These are phyloP conservation scores for Lasioglossum figueresi DNA, from an alignment of 2,888 invertebrate genomes.

Conservation along the genomic window DNA sequence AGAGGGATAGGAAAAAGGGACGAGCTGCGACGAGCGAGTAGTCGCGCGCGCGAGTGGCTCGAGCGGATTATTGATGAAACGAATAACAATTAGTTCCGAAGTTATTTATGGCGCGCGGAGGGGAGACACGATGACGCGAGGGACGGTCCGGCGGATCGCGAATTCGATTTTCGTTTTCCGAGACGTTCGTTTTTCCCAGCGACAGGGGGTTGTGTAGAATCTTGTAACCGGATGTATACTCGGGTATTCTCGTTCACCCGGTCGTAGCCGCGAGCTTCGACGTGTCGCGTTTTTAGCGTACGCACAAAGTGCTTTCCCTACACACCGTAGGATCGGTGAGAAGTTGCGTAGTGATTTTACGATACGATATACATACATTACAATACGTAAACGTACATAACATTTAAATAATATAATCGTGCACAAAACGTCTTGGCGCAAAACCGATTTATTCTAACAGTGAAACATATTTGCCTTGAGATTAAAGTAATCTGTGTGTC, in stretches of 20 bases:
- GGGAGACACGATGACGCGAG: conserved; percentile 3
- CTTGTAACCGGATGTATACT: conserved; percentile 13
- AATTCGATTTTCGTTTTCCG: conserved; percentile 14
- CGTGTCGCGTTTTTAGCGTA: conserved; percentile 31
- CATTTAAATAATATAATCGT: conserved; percentile 13
- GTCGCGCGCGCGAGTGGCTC: conserved; percentile 35
- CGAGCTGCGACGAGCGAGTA: conserved; percentile 26
- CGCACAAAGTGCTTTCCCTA: conserved; percentile 53
- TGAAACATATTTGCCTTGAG: conserved; percentile 71
- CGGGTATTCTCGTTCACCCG: background rate
- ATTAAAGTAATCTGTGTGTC: conserved; percentile 56
- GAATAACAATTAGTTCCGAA: conserved; percentile 25
- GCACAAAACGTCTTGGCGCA: conserved; percentile 40
- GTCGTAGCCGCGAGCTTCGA: conserved; percentile 10
- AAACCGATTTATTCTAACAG: conserved; percentile 55
- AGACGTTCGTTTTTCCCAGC: background rate
- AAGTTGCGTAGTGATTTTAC: conserved; percentile 31
- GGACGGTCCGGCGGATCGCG: conserved; percentile 4
- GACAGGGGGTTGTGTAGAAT: background rate
- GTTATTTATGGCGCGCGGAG: conserved; percentile 16
- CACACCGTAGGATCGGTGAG: conserved; percentile 30
- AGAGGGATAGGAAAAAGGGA: background rate
- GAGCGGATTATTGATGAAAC: background rate
- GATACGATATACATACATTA: conserved; percentile 16
- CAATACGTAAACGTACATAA: conserved; percentile 14